A percentile compares a stretch with the other conserved stretches of the same genome.
Conservation (phyloP, 2,797 vertebrate genomes). For the Pachyuromys duprasi region DNA sequence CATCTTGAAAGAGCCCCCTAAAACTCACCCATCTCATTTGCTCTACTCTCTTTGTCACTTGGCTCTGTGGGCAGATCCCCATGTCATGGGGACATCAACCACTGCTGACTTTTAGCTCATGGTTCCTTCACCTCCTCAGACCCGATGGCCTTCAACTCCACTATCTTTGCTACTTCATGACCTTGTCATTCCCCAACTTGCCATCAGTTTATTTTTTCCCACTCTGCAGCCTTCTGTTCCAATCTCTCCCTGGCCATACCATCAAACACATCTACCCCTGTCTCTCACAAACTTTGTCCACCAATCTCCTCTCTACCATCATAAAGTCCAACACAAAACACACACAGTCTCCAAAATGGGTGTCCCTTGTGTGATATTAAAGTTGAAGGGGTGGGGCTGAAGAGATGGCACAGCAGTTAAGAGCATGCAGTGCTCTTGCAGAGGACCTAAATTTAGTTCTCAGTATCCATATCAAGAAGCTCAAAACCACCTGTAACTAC, state of each 20-base stretch:
- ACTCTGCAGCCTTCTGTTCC: neutral
- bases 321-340: neutral
- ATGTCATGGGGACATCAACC: neutral
- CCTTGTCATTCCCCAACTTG: neutral
- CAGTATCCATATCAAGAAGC: neutral
- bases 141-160: neutral
- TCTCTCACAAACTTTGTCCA: neutral
- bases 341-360: neutral
- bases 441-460: neutral
- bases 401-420: neutral
- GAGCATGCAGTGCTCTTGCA: neutral
- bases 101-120: neutral
- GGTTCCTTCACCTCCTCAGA: neutral
- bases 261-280: neutral
- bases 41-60: neutral
- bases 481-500: neutral
- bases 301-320: neutral
- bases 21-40: neutral
- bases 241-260: neutral
- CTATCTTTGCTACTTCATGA: neutral
- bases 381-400: neutral
- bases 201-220: neutral
- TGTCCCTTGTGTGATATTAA: neutral
- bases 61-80: neutral
- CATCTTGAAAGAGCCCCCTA: neutral